Percentiles rank a stretch among this genome's conserved stretches.
Conservation (phyloP, 1,140 invertebrate genomes). For the Aphelinus certus region DNA sequence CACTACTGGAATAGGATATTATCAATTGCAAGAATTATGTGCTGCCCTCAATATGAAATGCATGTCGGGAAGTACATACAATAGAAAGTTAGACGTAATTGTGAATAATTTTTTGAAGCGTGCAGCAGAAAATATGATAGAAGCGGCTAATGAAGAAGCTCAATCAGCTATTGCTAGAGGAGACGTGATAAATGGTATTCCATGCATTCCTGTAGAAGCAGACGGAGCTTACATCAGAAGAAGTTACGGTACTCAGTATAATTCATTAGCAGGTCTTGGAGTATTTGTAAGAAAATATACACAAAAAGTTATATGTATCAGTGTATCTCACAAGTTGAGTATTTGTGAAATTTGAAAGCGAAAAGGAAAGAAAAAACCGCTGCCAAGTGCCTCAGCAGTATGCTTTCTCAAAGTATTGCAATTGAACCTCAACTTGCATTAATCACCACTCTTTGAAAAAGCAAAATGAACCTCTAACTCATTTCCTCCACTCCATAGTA, state of each 20-base stretch:
- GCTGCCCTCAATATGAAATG: constrained; percentile 39
- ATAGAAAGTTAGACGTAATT: constrained; percentile 24
- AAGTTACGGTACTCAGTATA: constrained; percentile 49
- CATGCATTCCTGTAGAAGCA: constrained; percentile 49
- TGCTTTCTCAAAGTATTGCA: too few relatives aligned
- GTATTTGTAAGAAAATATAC: constrained; percentile 52
- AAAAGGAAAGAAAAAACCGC: neutral
- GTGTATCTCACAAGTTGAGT: constrained; percentile 52
- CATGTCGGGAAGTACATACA: constrained; percentile 38
- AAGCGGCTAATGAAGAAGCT: constrained; percentile 41
- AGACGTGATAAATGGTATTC: constrained; percentile 41
- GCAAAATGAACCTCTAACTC: too few relatives aligned
- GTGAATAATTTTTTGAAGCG: constrained; percentile 14
- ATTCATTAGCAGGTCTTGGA: constrained; percentile 47
- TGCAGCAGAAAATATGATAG: constrained; percentile 32
- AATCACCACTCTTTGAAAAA: too few relatives aligned
- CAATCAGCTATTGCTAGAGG: constrained; percentile 38
- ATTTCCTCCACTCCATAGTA: too few relatives aligned
- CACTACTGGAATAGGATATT: constrained; percentile 31
- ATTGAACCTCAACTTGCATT: too few relatives aligned
- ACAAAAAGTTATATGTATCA: constrained; percentile 52
- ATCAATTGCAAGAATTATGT: constrained; percentile 26
- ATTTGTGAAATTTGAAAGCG: constrained; percentile 46
- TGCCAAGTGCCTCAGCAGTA: too few relatives aligned
- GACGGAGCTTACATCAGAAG: constrained; percentile 51